Conservation (phyloP, 2,113 vertebrate genomes). For the Nasalis larvatus region DNA sequence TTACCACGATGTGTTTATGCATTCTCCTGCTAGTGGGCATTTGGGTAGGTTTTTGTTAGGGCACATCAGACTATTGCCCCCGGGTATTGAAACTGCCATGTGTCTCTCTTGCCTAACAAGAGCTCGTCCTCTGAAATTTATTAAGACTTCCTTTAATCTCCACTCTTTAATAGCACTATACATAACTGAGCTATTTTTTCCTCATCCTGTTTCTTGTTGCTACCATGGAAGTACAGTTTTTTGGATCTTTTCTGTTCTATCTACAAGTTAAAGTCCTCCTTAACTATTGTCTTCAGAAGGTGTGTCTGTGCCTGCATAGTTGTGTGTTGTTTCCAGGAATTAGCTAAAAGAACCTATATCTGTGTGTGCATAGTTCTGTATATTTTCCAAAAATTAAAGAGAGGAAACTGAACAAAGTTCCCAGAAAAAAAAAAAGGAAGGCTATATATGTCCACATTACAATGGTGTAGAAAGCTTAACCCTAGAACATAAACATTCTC, state of each 20-base stretch:
- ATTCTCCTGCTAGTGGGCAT: not conserved
- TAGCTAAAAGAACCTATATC: not conserved
- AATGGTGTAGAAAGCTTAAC: too few species aligned
- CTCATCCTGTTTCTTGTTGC: not conserved
- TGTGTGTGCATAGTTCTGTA: not conserved
- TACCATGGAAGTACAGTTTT: not conserved
- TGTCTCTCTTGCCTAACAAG: not conserved
- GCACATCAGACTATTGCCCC: not conserved
- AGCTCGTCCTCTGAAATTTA: fast-evolving
- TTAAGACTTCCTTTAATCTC: not conserved
- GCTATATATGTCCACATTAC: not conserved
- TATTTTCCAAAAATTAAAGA: not conserved
- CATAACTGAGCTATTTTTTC: not conserved
- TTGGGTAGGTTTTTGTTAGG: not conserved
- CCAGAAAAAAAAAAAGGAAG: not conserved
- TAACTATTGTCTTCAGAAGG: not conserved
- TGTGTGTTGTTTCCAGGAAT: not conserved
- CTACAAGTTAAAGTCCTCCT: not conserved
- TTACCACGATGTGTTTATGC: not conserved
- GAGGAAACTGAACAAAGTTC: not conserved
- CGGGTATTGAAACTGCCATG: not conserved
- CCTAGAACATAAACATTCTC: not conserved
- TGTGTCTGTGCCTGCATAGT: not conserved
- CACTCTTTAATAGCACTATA: not conserved
- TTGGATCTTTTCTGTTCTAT: too few species aligned